Conservation (phyloP, 2,888 invertebrate genomes). For the Coenonympha glycerion region DNA sequence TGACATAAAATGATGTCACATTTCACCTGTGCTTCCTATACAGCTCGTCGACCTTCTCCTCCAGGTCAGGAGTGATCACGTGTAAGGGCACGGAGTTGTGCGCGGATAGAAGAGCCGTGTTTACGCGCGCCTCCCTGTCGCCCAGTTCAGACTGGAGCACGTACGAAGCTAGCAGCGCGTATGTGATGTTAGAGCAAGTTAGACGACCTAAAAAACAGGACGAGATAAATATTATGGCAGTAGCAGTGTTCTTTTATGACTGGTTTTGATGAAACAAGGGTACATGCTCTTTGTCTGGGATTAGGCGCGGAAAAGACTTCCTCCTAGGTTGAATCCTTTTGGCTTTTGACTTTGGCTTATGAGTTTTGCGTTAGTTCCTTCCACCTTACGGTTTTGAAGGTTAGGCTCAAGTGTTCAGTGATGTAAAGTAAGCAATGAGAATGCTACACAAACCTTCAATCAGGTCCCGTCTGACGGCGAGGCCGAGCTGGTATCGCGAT, state of each 20-base stretch:
- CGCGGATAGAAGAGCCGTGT: slow-evolving; percentile 83
- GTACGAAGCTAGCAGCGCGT: slow-evolving; percentile 92
- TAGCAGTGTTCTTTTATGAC: neutral
- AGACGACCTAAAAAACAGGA: slow-evolving; percentile 78
- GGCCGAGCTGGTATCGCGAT: slow-evolving; percentile 93
- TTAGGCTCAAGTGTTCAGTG: too few relatives aligned
- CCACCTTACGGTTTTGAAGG: too few relatives aligned
- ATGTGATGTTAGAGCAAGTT: slow-evolving; percentile 97
- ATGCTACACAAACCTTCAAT: slow-evolving; percentile 78
- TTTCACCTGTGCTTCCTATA: slow-evolving; percentile 91
- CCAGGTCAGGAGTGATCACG: slow-evolving; percentile 88
- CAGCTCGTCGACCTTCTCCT: slow-evolving; percentile 93
- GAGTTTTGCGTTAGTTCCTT: too few relatives aligned
- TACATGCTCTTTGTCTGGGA: too few relatives aligned
- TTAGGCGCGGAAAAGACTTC: too few relatives aligned
- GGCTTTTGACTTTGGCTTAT: too few relatives aligned
- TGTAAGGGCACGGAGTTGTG: slow-evolving; percentile 88
- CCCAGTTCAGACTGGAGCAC: slow-evolving; percentile 95
- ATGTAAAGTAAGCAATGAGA: neutral
- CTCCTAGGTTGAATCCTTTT: too few relatives aligned
- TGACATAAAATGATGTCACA: too few relatives aligned
- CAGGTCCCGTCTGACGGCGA: slow-evolving; percentile 86
- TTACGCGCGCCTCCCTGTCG: slow-evolving; percentile 84
- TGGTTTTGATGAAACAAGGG: too few relatives aligned
- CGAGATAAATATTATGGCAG: neutral